Base-by-base conservation (phyloP, 2,797 vertebrate species). In the Xiphophorus birchmanni region DNA sequence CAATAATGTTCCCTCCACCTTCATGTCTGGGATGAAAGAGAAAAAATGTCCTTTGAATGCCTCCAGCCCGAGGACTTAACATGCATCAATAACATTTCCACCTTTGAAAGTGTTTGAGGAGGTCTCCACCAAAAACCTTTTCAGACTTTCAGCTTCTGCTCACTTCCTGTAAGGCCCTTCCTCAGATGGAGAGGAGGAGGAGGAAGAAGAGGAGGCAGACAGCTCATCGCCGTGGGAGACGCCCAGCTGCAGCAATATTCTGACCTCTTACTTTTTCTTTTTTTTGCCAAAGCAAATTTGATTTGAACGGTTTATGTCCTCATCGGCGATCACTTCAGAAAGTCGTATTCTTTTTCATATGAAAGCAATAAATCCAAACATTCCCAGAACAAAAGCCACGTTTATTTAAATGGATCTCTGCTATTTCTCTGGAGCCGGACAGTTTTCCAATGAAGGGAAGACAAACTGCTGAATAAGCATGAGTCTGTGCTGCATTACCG, bases 11-110 rank as follows among this genome's bases (percentile, higher is more conserved):
- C 87, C 74, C 86, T 94, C 89, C 93, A 93, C 94, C 93, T 95
- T 95, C 90, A 95, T 93, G 94, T 94, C 90, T 91, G 86, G 89
- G 90, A 95, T 95, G 88, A 94, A 95, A 95, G 90, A 73, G 86
- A 82, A 90, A 82, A 91, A 92, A 94, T 88, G 93, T 93, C 92
- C 91, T 95, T 94, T 94, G 93, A 94, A 93, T 90, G 91, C 92
- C 93, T 92, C 86, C 63, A 26, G 26, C 11, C 69, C 6, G 79
- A 94, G 93, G 93, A 93, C 90, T 93, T 93, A 89, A 94, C 86
- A 91, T 94, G 92, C 93, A 94, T 94, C 94, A 91, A 92, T 92
- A 94, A 94, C 93, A 92, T 93, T 92, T 94, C 90, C 88, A 91
- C 93, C 92, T 89, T 90, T 90, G 88, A 91, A 94, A 89, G 89